Conservation (phyloP, 2,797 vertebrate genomes). For the Ctenochaetus hawaiiensis region DNA sequence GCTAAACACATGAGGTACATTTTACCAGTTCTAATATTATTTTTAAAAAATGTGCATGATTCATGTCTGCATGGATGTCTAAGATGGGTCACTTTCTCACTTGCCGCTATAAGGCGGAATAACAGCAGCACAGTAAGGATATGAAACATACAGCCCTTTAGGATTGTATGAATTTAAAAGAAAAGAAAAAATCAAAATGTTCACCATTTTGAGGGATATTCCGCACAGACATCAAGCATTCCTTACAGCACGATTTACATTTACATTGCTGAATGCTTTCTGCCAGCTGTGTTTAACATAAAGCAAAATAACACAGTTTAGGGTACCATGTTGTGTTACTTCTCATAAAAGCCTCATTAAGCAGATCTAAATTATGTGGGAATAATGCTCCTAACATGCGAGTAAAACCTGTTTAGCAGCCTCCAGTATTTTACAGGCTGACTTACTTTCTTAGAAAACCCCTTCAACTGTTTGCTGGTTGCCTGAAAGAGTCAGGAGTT, state of each 20-base stretch:
- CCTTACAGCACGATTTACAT: slow-evolving; percentile 1
- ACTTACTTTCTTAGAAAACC: not conserved
- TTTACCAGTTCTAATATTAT: slow-evolving; percentile 9
- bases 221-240: not conserved
- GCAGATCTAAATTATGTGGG: not conserved
- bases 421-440: not conserved
- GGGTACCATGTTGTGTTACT: not conserved
- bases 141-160: slow-evolving; percentile 69
- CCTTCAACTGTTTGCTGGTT: not conserved
- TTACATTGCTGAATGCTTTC: slow-evolving; percentile 17
- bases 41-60: slow-evolving; percentile 6
- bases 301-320: not conserved
- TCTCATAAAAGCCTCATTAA: not conserved
- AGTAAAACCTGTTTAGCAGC: not conserved
- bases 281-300: not conserved
- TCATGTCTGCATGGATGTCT: slow-evolving; percentile 23
- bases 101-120: slow-evolving; percentile 47
- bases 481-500: not conserved
- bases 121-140: slow-evolving; percentile 41
- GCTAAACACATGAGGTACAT: slow-evolving; percentile 46
- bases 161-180: slow-evolving; percentile 60
- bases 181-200: not conserved
- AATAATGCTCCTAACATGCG: not conserved
- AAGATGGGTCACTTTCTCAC: slow-evolving; percentile 25
- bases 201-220: slow-evolving; percentile 5